A percentile compares a stretch with the other conserved stretches of the same genome.
These are phyloP conservation scores for Philopotamus ludificatus DNA, from an alignment of 1,140 invertebrate genomes.

Conservation along the genomic window DNA sequence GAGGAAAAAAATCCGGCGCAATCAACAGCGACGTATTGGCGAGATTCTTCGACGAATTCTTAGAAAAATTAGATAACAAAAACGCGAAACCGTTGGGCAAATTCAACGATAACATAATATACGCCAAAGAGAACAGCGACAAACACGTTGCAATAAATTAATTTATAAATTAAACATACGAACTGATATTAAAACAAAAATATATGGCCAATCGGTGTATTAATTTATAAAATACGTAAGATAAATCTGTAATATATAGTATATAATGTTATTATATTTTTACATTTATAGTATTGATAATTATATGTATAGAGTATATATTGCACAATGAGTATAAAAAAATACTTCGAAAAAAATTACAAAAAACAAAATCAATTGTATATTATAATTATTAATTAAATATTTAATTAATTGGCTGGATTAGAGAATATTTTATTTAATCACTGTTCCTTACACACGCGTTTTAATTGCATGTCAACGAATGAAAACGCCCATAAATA, in stretches of 20 bases:
- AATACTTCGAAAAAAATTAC: background rate
- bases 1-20: constrained; percentile 39
- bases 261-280: constrained; percentile 4
- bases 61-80: background rate
- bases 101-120: too few relatives aligned
- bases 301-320: background rate
- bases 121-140: too few relatives aligned
- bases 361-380: background rate
- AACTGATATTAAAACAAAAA: background rate
- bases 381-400: background rate
- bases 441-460: too few relatives aligned
- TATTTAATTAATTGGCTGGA: background rate
- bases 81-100: too few relatives aligned
- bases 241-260: constrained; percentile 2
- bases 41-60: background rate
- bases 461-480: too few relatives aligned
- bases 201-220: constrained; percentile 26
- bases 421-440: background rate
- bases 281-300: background rate
- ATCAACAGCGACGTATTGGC: background rate
- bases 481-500: too few relatives aligned
- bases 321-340: background rate
- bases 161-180: too few relatives aligned
- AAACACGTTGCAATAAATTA: too few relatives aligned
- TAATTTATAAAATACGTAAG: background rate